phyloP scores from a whole-genome alignment of 2,113 vertebrate genomes.

The Pimephales promelas region DNA sequence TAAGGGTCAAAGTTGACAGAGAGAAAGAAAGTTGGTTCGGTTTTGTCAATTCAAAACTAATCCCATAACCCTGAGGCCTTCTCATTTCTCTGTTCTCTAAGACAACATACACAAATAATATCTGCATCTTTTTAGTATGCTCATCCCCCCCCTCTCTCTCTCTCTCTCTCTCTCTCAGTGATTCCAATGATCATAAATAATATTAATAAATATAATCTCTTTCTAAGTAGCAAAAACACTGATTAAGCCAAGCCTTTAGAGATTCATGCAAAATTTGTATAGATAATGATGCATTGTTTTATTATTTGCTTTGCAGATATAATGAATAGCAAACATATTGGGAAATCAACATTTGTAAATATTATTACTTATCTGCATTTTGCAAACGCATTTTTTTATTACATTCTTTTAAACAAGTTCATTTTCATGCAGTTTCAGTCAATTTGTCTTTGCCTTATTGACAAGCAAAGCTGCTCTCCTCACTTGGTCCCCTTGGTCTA shows the following conservation, averaged over 20 bases:
- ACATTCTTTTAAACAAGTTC: neutral
- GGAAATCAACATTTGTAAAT: neutral
- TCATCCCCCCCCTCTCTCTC: neutral
- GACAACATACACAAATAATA: constrained; percentile 20
- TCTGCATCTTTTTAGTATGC: constrained; percentile 11
- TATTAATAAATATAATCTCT: constrained; percentile 34
- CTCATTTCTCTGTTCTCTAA: constrained; percentile 40
- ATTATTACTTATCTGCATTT: constrained; percentile 25
- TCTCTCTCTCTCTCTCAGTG: constrained; percentile 1
- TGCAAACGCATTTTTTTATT: neutral
- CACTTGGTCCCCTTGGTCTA: constrained; percentile 5
- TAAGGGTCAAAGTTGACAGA: no score
- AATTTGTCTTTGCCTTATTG: neutral
- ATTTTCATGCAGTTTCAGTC: constrained; percentile 12
- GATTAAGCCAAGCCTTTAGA: constrained; percentile 43
- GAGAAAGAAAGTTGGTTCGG: no score
- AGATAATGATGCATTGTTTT: neutral
- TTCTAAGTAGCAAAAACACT: constrained; percentile 36
- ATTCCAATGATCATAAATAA: constrained; percentile 37
- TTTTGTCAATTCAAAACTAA: no score
- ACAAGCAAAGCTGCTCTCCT: constrained; percentile 10
- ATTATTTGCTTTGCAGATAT: constrained; percentile 9
- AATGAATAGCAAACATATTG: constrained; percentile 33
- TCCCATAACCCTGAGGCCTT: neutral
- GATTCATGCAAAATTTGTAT: constrained; percentile 12